Evolutionary conservation across 2,113 vertebrate genomes (phyloP).

Genomic region (Monarcha castaneiventris): DNA sequence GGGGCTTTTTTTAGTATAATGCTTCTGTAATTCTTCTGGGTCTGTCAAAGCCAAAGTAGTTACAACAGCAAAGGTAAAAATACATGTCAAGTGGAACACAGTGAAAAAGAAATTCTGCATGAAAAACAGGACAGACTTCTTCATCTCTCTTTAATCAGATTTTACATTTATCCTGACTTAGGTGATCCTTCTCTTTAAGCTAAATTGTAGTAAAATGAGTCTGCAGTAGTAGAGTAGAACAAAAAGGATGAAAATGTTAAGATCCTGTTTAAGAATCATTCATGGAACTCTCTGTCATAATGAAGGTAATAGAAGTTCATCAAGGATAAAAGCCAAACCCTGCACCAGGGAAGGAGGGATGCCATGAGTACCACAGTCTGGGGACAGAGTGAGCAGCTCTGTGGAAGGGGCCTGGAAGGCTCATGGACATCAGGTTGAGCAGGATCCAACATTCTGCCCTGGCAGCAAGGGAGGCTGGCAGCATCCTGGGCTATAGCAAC

Average conservation of each 20-base stretch:
- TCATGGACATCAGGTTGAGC: neutral
- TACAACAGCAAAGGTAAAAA: neutral
- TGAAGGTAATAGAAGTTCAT: neutral
- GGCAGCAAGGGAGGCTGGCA: neutral
- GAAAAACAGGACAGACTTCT: neutral
- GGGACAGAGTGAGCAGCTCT: neutral
- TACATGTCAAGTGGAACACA: neutral
- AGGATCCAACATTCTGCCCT: neutral
- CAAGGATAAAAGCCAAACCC: neutral
- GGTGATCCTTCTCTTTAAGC: neutral
- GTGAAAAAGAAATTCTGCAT: neutral
- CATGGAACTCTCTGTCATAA: neutral
- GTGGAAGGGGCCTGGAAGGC: neutral
- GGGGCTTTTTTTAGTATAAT: neutral
- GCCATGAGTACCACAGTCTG: neutral
- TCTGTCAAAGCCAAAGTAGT: neutral
- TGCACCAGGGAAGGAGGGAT: neutral
- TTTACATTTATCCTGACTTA: neutral
- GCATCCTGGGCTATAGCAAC: neutral
- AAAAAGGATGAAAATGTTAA: neutral
- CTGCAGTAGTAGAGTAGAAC: neutral
- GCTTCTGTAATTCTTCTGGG: neutral
- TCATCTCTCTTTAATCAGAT: neutral
- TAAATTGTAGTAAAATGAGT: neutral
- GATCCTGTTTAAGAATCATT: neutral